Evolutionary conservation across 2,797 vertebrate genomes (phyloP).

Genomic region (Pelochelys cantorii): DNA sequence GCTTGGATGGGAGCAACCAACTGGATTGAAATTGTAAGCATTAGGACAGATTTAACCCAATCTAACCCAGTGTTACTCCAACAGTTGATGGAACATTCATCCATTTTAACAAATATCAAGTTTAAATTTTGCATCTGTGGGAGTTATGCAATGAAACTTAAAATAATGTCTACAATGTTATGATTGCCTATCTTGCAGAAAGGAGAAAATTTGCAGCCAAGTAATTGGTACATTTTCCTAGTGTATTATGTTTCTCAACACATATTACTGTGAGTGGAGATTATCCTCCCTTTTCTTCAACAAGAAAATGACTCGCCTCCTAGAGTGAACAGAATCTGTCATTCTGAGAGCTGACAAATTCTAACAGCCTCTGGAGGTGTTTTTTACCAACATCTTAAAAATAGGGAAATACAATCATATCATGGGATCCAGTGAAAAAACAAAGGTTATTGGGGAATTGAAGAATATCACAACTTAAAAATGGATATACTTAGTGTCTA

Average conservation of each 20-base stretch:
- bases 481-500: neutral
- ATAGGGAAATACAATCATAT: constrained; percentile 78
- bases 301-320: constrained; percentile 83
- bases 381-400: constrained; percentile 75
- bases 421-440: constrained; percentile 63
- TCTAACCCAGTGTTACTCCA: neutral
- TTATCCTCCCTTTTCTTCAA: constrained; percentile 81
- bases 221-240: constrained; percentile 83
- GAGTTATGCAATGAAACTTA: constrained; percentile 64
- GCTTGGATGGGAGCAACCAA: constrained; percentile 22
- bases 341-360: constrained; percentile 81
- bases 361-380: constrained; percentile 79
- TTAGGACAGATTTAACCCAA: neutral
- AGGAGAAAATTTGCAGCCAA: constrained; percentile 77
- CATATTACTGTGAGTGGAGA: constrained; percentile 81
- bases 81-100: neutral
- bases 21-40: constrained; percentile 50
- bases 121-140: constrained; percentile 60
- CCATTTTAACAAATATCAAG: constrained; percentile 52
- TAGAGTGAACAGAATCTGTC: constrained; percentile 81
- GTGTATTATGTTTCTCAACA: constrained; percentile 81
- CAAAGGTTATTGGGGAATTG: constrained; percentile 56
- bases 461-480: constrained; percentile 37
- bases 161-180: constrained; percentile 67
- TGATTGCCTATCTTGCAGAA: constrained; percentile 76